phyloP scores from a whole-genome alignment of 2,888 invertebrate genomes.

The Apotomis betuletana region DNA sequence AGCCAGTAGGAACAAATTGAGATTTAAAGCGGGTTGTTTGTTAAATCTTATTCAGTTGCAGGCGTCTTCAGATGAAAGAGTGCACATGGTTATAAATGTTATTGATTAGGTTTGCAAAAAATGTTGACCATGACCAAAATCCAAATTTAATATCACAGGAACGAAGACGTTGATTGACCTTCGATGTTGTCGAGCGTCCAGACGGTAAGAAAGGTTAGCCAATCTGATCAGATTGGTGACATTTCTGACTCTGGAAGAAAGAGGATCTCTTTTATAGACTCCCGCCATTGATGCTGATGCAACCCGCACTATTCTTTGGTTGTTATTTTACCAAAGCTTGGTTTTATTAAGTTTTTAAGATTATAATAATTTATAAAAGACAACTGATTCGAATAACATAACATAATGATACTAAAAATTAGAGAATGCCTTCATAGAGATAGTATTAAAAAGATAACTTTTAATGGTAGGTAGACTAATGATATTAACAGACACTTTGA shows the following conservation, averaged over 20 bases:
- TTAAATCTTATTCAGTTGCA: too few relatives aligned
- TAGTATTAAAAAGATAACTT: conserved; percentile 24
- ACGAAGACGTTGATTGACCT: too few relatives aligned
- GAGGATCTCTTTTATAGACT: too few relatives aligned
- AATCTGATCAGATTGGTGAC: too few relatives aligned
- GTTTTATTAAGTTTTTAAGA: conserved; percentile 32
- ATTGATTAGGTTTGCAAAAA: too few relatives aligned
- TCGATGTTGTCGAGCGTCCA: too few relatives aligned
- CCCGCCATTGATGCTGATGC: neutral
- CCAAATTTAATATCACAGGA: too few relatives aligned
- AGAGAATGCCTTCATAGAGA: conserved; percentile 35
- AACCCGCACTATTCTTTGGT: conserved; percentile 22
- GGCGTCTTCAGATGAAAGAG: too few relatives aligned
- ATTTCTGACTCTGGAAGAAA: too few relatives aligned
- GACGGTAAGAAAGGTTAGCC: too few relatives aligned
- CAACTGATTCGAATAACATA: conserved; percentile 28
- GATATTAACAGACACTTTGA: conserved; percentile 14
- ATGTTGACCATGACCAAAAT: too few relatives aligned
- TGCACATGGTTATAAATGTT: too few relatives aligned
- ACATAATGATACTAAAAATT: conserved; percentile 30
- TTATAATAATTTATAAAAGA: conserved; percentile 10
- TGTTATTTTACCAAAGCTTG: conserved; percentile 39
- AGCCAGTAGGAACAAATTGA: conserved; percentile 24
- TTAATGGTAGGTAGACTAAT: conserved; percentile 28
- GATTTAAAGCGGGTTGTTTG: conserved; percentile 17